Base-by-base conservation (phyloP, 2,888 invertebrate species). In the Oasisia sp. region DNA sequence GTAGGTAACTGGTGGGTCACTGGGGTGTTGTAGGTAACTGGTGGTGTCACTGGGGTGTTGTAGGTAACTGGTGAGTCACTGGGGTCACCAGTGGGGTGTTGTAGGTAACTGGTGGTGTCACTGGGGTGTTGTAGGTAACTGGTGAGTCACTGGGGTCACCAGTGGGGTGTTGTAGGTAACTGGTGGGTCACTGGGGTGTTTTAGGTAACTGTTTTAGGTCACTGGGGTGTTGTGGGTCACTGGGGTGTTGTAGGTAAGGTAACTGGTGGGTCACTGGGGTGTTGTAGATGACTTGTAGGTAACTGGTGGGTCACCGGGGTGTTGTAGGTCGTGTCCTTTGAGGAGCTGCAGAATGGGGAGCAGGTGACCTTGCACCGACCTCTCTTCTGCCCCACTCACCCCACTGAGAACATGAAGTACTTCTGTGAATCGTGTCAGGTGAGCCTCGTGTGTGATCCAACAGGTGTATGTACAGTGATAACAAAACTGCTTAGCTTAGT, bases 301-400 rank as follows among this genome's bases (percentile, higher is more conserved):
- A 56, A 56, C 56, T 56, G 56, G 56, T 56, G n/a, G n/a, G 56
- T 56, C 74, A 74, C 74, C 27, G 74, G 19, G 74, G 32, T n/a
- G 38, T 93, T 89, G 12, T 91, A 94, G 96, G 99, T 99, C 89
- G 97, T 98, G 92, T 98, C 98, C 90, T 98, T 99, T 95, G 98
- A 98, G 95, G 98, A 98, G 38, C 74, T 94, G 89, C 91, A 91
- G 91, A 93, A 93, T 1, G 91, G 92, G 89, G 92, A 97, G 58
- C 98, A 98, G 95, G 97, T 98, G 95, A 98, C 98, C 95, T 97
- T 98, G 94, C 98, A 98, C 95, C 98, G 98, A 96, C 98, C 98
- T 89, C 97, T 99, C 93, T 98, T 98, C 96, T 99, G 99, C 96
- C 97, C 97, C 92, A 97, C 97, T 94, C 99, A 99, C 96, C 97